These are phyloP conservation scores for Plectrocnemia conspersa DNA, from an alignment of 1,140 invertebrate species.

Conservation along the genomic window DNA sequence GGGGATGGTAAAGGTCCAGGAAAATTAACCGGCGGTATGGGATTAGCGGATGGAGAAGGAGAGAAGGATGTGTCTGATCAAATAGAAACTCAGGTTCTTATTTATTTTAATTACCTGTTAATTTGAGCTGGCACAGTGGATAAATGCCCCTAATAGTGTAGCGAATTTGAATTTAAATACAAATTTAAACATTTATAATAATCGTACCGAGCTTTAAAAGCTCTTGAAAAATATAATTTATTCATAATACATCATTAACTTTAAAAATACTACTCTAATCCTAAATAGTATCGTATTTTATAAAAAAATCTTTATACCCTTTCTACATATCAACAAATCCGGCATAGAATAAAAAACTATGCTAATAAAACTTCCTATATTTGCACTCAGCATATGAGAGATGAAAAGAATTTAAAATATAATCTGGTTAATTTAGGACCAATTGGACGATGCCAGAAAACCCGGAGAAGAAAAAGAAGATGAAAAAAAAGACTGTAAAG, in stretches of 20 bases:
- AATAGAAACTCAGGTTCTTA: constrained; percentile 72
- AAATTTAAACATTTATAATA: no score
- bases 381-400: neutral
- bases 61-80: constrained; percentile 91
- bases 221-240: no score
- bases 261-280: no score
- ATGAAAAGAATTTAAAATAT: neutral
- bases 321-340: neutral
- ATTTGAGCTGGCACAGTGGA: neutral
- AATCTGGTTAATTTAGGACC: constrained; percentile 61
- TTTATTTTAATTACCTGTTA: constrained; percentile 1
- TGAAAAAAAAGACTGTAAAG: constrained; percentile 75
- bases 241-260: no score
- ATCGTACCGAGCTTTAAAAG: no score
- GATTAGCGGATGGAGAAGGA: constrained; percentile 89
- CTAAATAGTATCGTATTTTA: no score
- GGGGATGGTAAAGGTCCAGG: constrained; percentile 58
- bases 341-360: neutral
- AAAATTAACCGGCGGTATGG: constrained; percentile 65
- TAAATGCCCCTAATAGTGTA: no score
- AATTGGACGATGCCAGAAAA: constrained; percentile 82
- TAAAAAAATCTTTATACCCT: no score
- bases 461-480: constrained; percentile 69
- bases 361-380: neutral
- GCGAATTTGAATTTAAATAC: no score